Percentiles rank a stretch among this genome's conserved stretches.
Evolutionary conservation across 2,797 vertebrate genomes (phyloP).

Genomic region (Paguma larvata): DNA sequence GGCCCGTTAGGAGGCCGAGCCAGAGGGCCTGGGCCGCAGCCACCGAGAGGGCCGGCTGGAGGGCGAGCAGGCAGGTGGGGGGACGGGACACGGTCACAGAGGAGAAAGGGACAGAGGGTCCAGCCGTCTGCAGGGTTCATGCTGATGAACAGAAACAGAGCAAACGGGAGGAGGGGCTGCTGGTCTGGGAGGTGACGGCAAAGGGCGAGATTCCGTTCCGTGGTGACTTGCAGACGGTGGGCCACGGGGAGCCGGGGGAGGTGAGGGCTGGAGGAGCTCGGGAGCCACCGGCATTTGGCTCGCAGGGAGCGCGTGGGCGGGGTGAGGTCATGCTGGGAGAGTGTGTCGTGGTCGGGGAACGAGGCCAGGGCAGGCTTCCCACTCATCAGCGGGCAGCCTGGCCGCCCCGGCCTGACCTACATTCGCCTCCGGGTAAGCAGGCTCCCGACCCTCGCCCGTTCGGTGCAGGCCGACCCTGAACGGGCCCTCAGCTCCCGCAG

Average conservation of each 20-base stretch:
- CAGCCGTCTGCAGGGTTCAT: background rate
- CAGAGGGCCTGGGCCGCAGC: background rate
- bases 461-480: accelerated
- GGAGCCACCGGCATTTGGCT: constrained; percentile 21
- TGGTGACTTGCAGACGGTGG: background rate
- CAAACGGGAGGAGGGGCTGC: background rate
- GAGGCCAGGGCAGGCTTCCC: background rate
- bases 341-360: background rate
- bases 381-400: accelerated
- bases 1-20: background rate
- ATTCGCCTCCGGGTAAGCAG: background rate
- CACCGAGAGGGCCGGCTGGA: background rate
- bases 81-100: background rate
- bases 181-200: background rate
- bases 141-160: background rate
- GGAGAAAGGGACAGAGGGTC: background rate
- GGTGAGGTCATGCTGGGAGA: constrained; percentile 28
- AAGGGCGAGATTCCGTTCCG: background rate
- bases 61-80: accelerated
- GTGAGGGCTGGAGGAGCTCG: background rate
- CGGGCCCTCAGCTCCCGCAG: background rate
- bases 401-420: background rate
- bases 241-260: background rate
- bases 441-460: accelerated
- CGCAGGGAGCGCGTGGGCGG: background rate